Percentiles rank a stretch among this genome's conserved stretches.
These are phyloP conservation scores for Rhizoglyphus robini DNA, from an alignment of 1,140 invertebrate genomes.

Conservation along the genomic window DNA sequence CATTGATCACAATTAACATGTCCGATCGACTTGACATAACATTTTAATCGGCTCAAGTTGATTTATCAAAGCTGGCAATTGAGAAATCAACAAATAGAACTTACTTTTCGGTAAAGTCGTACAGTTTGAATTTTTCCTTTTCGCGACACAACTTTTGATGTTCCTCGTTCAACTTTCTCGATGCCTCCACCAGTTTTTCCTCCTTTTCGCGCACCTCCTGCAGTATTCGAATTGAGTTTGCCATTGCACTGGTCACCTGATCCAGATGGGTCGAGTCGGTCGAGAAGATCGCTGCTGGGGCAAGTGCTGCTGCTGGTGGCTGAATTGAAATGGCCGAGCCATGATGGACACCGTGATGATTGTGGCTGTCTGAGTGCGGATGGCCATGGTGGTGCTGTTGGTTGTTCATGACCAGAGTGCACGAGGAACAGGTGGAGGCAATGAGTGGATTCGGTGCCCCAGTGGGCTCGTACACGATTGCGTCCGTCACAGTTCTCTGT, in stretches of 20 bases:
- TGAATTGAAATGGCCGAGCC: neutral
- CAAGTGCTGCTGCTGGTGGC: too few relatives aligned
- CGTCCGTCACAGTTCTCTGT: neutral
- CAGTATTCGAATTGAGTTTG: slow-evolving; percentile 2
- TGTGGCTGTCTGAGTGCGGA: too few relatives aligned
- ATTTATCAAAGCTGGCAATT: too few relatives aligned
- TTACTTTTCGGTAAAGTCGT: slow-evolving; percentile 21
- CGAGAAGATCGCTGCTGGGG: neutral
- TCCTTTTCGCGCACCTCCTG: slow-evolving; percentile 24
- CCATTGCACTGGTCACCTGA: neutral
- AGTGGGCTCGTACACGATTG: neutral
- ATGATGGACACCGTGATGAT: neutral
- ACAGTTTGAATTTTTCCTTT: slow-evolving; percentile 20
- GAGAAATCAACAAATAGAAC: too few relatives aligned
- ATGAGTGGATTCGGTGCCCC: neutral
- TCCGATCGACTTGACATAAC: too few relatives aligned
- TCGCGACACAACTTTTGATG: slow-evolving; percentile 22
- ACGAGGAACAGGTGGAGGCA: neutral
- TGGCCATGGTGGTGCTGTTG: neutral
- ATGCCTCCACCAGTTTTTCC: slow-evolving; percentile 25
- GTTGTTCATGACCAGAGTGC: neutral
- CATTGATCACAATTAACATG: too few relatives aligned
- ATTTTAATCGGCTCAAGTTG: too few relatives aligned
- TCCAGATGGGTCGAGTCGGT: neutral
- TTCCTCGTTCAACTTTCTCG: slow-evolving; percentile 24